Conservation (phyloP, 2,113 vertebrate species). For the Emydura subglobosa region DNA sequence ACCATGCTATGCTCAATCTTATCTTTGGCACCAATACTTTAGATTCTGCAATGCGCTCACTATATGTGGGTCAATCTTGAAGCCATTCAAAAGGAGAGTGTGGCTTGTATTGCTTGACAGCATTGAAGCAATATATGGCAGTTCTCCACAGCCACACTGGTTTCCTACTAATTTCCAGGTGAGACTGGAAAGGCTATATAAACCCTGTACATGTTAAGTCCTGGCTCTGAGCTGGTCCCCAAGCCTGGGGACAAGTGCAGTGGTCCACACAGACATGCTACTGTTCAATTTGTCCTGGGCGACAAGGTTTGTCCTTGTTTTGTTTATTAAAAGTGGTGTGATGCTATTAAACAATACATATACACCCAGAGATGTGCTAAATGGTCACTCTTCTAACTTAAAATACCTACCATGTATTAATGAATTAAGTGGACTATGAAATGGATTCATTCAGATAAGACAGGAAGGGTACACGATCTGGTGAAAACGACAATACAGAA, state of each 20-base stretch:
- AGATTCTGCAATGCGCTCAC: neutral
- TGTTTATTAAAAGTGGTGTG: neutral
- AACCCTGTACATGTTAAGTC: neutral
- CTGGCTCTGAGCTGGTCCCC: neutral
- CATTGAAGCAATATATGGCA: neutral
- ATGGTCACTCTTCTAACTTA: neutral
- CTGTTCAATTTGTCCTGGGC: neutral
- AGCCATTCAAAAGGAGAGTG: neutral
- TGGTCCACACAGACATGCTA: neutral
- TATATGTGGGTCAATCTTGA: neutral
- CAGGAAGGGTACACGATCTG: neutral
- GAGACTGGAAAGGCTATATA: neutral
- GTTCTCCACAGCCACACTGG: neutral
- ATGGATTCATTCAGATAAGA: neutral
- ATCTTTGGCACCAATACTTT: neutral
- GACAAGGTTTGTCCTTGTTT: neutral
- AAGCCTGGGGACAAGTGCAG: neutral
- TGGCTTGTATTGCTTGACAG: neutral
- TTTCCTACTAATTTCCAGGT: neutral
- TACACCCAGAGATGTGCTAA: neutral
- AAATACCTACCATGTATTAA: neutral
- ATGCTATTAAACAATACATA: neutral
- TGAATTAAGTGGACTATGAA: neutral
- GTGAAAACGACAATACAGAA: neutral
- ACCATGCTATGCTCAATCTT: fast-evolving